Conservation (phyloP, 2,113 vertebrate species). For the Oncorhynchus keta region DNA sequence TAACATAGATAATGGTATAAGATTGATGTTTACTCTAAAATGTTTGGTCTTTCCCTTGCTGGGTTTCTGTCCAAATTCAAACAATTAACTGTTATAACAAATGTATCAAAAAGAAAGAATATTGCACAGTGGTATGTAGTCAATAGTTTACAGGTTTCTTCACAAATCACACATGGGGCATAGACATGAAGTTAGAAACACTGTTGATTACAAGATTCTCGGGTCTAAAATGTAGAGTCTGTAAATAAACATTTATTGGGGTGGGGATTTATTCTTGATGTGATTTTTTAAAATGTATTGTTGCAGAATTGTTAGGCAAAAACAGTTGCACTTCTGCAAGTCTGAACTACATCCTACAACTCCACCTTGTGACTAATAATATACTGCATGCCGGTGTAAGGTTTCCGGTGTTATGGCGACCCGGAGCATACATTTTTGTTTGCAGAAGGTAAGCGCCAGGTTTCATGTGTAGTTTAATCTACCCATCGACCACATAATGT, state of each 20-base stretch:
- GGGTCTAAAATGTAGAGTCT: no score
- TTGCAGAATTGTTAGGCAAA: neutral
- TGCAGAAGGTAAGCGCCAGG: conserved; percentile 25
- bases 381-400: conserved; percentile 38
- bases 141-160: conserved; percentile 28
- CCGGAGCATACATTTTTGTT: conserved; percentile 44
- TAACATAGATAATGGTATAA: neutral
- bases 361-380: conserved; percentile 34
- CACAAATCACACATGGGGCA: neutral
- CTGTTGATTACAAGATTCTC: no score
- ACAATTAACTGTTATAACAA: conserved; percentile 19
- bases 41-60: conserved; percentile 19
- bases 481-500: neutral
- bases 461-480: neutral
- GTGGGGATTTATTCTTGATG: conserved; percentile 19
- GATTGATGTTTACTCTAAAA: conserved; percentile 53
- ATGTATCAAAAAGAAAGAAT: conserved; percentile 15
- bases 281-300: neutral
- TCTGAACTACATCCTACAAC: conserved; percentile 17
- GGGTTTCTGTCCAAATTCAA: no score
- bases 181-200: no score
- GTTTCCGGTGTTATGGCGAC: conserved; percentile 83
- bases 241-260: conserved; percentile 39
- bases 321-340: neutral
- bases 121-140: conserved; percentile 51